These are phyloP conservation scores for Chaetops frenatus DNA, from an alignment of 2,113 vertebrate genomes.

Conservation along the genomic window DNA sequence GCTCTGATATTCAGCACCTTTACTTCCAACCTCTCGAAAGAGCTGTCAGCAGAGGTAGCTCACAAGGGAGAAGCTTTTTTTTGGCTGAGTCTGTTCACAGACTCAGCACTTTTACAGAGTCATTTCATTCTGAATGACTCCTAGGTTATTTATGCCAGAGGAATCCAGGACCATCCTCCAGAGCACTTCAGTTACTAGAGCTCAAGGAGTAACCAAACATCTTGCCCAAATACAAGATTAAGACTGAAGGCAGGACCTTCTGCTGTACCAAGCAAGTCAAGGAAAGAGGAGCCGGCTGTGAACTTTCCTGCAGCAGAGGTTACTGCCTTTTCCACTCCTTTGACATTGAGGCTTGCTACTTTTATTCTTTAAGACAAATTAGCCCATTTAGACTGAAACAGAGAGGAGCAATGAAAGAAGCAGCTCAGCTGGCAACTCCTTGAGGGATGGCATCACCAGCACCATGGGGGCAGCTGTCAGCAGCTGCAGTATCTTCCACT, in stretches of 20 bases:
- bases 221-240: neutral
- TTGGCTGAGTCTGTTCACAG: neutral
- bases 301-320: neutral
- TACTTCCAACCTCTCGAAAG: neutral
- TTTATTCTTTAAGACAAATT: neutral
- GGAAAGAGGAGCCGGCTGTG: neutral
- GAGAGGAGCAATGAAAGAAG: neutral
- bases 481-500: neutral
- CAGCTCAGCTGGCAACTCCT: neutral
- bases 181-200: neutral
- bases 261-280: neutral
- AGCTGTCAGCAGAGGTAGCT: neutral
- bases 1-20: conserved; percentile 14
- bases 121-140: neutral
- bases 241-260: neutral
- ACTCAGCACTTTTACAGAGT: neutral
- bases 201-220: neutral
- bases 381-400: neutral
- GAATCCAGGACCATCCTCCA: neutral
- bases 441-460: neutral
- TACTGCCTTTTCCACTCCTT: neutral
- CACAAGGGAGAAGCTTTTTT: neutral
- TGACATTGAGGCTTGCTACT: neutral
- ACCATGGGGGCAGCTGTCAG: neutral
- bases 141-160: neutral